Base-by-base conservation (phyloP, 1,140 invertebrate species). In the Penaeus chinensis region DNA sequence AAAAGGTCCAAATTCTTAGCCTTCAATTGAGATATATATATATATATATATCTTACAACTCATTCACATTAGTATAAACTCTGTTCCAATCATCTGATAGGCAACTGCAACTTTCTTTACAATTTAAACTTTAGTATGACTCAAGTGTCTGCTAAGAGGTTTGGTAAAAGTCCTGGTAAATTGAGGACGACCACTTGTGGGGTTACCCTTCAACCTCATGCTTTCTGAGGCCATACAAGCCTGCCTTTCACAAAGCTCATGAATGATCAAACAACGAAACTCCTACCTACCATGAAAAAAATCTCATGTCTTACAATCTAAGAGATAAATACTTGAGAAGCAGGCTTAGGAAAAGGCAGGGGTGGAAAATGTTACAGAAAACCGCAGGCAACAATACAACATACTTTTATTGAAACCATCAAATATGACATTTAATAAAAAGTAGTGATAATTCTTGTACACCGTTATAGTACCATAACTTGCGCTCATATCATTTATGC, bases 361-460 rank as follows among this genome's bases (percentile, higher is more conserved):
- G 81, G 86, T 86, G 86, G 86, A 83, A 83, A 82, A 82, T 81
- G 78, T 74, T 82, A 87, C 86, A 87, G 79, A 87, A 87, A 87
- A 87, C 86, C 78, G 81, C 80, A 87, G 86, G 80, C 86, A 87
- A 83, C 86, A 87, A 87, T 87, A 87, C 78, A 78, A 82, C 80
- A 83, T 63, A 82, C 80, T 82, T 83, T 84, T 80, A 82, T 76
- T 83, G 86, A 87, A 87, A 87, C 86, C 86, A 87, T 87, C 86
- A 87, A 87, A 87, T 87, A 87, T 87, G 79, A 87, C 86, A 87
- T 82, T 87, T 76, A 87, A 87, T 87, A 82, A 87, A 87, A 87
- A 87, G 86, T 82, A 77, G 62, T 83, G 81, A 77, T 87, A 82
- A 82, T 86, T 86, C 86, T 87, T 83, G 81, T 87, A 87, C 86